Percentiles rank a stretch among this genome's conserved stretches.
Conservation (phyloP, 2,113 vertebrate species). For the Perca schrenkii region DNA sequence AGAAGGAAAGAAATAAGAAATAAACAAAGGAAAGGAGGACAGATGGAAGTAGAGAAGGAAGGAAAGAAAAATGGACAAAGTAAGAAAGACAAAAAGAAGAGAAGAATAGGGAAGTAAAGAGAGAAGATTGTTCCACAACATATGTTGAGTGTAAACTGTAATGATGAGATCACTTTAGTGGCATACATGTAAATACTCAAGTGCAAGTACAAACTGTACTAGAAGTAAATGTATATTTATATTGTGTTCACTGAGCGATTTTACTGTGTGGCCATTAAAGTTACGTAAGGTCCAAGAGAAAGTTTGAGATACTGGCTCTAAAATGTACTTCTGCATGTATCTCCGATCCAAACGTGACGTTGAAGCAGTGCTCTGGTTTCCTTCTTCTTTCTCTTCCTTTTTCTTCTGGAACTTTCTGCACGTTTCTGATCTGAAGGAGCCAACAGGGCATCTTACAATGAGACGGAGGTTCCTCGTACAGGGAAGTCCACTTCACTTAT, state of each 20-base stretch:
- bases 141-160: background rate
- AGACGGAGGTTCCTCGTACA: background rate
- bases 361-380: background rate
- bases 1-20: background rate
- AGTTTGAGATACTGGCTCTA: background rate
- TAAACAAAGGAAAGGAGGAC: background rate
- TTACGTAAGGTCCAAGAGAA: too few relatives aligned
- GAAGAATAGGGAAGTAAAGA: background rate
- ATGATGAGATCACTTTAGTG: background rate
- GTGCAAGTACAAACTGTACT: background rate
- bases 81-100: too few relatives aligned
- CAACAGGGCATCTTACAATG: conserved; percentile 1
- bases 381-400: conserved; percentile 47
- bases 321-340: background rate
- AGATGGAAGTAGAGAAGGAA: background rate
- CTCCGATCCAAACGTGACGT: background rate
- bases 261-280: too few relatives aligned
- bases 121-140: background rate
- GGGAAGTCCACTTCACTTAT: background rate
- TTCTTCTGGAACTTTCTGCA: conserved; percentile 12
- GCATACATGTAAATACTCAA: background rate
- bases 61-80: too few relatives aligned
- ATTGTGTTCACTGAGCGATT: too few relatives aligned
- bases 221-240: too few relatives aligned
- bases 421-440: background rate